Evolutionary conservation across 2,797 vertebrate genomes (phyloP), one percentile per base, ranked within the genome.

Genomic region (Artibeus lituratus): DNA sequence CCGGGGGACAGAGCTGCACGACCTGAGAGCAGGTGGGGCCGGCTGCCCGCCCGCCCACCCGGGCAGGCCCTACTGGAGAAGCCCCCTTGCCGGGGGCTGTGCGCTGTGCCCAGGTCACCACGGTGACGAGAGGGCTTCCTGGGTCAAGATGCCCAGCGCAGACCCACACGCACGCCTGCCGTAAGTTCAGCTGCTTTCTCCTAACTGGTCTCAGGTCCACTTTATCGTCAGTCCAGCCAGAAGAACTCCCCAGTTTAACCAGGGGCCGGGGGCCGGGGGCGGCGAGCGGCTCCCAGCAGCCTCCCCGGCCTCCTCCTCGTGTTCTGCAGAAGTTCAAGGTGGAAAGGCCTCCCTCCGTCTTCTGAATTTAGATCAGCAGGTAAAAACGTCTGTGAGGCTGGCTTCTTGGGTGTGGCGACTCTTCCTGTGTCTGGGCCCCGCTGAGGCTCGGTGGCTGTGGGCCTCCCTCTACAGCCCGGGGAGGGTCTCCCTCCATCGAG

Each of bases 131-230:
- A 4, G 8, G 4, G 78, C 53, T 7, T 29, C 39, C 3, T 18
- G 4, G n/a, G 11, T 1, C 2, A 11, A n/a, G 59, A 16, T 12
- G 1, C 39, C 53, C 1, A 2, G 32, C 3, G 26, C 51, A 15
- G 74, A 10, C 26, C 62, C 32, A n/a, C 29, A 8, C 3, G 16
- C 7, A 11, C 49, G 8, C 2, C 6, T 24, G 32, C 22, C 26
- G 12, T 7, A 7, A n/a, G 7, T 21, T 6, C 22, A 32, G 78
- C 2, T 18, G 0, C 8, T 44, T 11, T 19, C 78, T 59, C 55
- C 78, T 29, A 8, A 32, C 11, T 10, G 1, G 78, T 4, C 78
- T 19, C 26, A 19, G 55, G 78, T 7, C 3, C 16, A 19, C 2
- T 1, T 35, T n/a, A 7, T 2, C 10, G 6, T 21, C 0, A 7